Percentiles rank a stretch among this genome's conserved stretches.
Conservation (phyloP, 2,888 invertebrate genomes). For the Pheosia tremula region DNA sequence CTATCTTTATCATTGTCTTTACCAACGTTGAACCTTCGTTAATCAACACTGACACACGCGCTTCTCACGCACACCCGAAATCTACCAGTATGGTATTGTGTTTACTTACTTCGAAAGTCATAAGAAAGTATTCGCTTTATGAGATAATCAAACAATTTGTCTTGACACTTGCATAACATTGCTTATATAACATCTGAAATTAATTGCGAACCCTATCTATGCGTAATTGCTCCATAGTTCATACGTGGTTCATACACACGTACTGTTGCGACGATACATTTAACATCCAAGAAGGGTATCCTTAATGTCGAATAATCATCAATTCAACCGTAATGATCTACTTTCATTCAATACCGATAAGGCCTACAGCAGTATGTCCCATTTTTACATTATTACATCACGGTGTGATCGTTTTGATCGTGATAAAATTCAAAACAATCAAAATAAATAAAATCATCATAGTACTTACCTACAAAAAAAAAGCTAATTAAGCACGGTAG, state of each 20-base stretch:
- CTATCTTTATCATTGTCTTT: too few relatives aligned
- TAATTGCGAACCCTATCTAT: conserved; percentile 20
- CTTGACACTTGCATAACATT: conserved; percentile 36
- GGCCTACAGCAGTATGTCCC: not conserved
- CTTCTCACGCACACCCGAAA: conserved; percentile 14
- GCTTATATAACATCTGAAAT: conserved; percentile 30
- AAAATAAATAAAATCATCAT: too few relatives aligned
- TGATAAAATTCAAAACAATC: too few relatives aligned
- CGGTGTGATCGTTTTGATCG: too few relatives aligned
- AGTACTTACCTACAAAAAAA: too few relatives aligned
- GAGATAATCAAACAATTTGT: conserved; percentile 38
- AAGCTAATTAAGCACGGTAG: too few relatives aligned
- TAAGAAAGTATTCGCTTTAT: conserved; percentile 52
- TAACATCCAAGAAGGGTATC: conserved; percentile 1
- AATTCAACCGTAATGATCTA: not conserved
- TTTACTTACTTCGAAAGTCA: conserved; percentile 51
- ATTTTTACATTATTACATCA: too few relatives aligned
- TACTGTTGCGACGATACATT: not conserved
- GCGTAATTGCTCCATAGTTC: not conserved
- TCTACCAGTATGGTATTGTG: conserved; percentile 18
- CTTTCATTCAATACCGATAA: not conserved
- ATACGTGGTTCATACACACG: not conserved
- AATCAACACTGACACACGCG: not conserved
- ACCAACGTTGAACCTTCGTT: too few relatives aligned
- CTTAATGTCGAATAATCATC: not conserved